A percentile compares a stretch with the other conserved stretches of the same genome.
Evolutionary conservation across 1,140 invertebrate species (phyloP).

Genomic region (Euura lappo): DNA sequence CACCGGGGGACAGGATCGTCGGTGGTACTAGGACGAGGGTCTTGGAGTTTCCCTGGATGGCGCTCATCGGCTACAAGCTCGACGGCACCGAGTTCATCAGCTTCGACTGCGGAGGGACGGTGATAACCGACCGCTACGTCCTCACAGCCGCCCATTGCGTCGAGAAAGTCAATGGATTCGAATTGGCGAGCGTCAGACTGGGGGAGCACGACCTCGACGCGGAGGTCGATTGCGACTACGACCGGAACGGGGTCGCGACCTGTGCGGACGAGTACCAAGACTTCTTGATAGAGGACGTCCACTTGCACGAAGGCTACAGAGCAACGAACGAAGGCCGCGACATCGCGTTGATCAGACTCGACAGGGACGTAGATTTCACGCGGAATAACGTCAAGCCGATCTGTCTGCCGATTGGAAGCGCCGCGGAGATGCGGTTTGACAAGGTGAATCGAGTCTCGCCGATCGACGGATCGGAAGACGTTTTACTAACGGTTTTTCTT

Average conservation of each 20-base stretch:
- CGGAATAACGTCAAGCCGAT: slow-evolving; percentile 61
- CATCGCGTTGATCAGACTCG: slow-evolving; percentile 68
- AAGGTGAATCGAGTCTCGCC: slow-evolving; percentile 29
- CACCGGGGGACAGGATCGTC: slow-evolving; percentile 56
- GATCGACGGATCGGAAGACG: neutral
- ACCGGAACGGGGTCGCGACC: slow-evolving; percentile 42
- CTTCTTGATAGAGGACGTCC: slow-evolving; percentile 61
- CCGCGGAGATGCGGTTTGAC: slow-evolving; percentile 29
- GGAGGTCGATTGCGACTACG: slow-evolving; percentile 66
- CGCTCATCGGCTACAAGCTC: slow-evolving; percentile 61
- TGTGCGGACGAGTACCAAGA: slow-evolving; percentile 68
- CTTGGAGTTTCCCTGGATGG: slow-evolving; percentile 74
- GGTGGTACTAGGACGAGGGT: slow-evolving; percentile 65
- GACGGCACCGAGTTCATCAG: slow-evolving; percentile 53
- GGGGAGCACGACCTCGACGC: slow-evolving; percentile 68
- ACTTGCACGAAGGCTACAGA: slow-evolving; percentile 64
- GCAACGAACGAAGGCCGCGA: slow-evolving; percentile 61
- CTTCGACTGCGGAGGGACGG: slow-evolving; percentile 69
- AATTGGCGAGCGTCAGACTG: slow-evolving; percentile 59
- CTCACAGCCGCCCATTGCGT: slow-evolving; percentile 77
- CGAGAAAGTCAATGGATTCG: slow-evolving; percentile 46
- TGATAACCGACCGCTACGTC: slow-evolving; percentile 71
- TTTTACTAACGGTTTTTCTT: neutral
- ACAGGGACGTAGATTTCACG: slow-evolving; percentile 57
- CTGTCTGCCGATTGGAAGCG: slow-evolving; percentile 62